phyloP scores from a whole-genome alignment of 2,888 invertebrate species.

The Platypus cylindrus region DNA sequence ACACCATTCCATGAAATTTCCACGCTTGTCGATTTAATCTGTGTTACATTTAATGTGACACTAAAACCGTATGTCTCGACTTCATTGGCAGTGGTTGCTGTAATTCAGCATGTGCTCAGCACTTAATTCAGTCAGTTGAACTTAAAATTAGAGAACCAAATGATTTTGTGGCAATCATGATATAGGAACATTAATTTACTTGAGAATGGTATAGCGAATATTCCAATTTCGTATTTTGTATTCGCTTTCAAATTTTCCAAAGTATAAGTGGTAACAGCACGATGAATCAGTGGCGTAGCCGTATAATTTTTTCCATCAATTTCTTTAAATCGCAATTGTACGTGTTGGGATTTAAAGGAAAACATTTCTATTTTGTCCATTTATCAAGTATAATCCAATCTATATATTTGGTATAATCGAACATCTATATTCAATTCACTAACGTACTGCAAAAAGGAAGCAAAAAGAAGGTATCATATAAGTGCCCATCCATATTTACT shows the following conservation, averaged over 20 bases:
- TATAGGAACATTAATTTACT: no score
- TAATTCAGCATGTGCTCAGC: conserved; percentile 58
- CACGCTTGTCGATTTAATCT: conserved; percentile 63
- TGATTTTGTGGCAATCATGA: no score
- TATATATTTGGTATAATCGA: no score
- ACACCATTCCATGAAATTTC: conserved; percentile 75
- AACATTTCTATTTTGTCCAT: no score
- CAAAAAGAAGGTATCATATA: no score
- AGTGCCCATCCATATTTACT: no score
- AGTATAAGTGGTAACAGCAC: conserved; percentile 63
- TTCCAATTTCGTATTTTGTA: conserved; percentile 69
- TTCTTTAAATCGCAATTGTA: conserved; percentile 76
- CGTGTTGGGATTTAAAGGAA: no score
- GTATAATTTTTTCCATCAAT: conserved; percentile 71
- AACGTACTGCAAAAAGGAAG: no score
- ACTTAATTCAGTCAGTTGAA: conserved; percentile 62
- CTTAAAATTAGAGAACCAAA: no score
- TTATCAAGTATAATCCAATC: no score
- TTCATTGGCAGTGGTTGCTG: conserved; percentile 55
- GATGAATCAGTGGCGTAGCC: conserved; percentile 73
- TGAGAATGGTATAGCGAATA: conserved; percentile 73
- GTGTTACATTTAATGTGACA: conserved; percentile 60
- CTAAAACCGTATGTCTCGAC: conserved; percentile 74
- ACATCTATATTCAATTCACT: no score
- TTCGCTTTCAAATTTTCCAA: conserved; percentile 67